These are phyloP conservation scores for Mnemiopsis leidyi DNA, from an alignment of 37 sponge, comb jelly and placozoan genomes.

Conservation along the genomic window DNA sequence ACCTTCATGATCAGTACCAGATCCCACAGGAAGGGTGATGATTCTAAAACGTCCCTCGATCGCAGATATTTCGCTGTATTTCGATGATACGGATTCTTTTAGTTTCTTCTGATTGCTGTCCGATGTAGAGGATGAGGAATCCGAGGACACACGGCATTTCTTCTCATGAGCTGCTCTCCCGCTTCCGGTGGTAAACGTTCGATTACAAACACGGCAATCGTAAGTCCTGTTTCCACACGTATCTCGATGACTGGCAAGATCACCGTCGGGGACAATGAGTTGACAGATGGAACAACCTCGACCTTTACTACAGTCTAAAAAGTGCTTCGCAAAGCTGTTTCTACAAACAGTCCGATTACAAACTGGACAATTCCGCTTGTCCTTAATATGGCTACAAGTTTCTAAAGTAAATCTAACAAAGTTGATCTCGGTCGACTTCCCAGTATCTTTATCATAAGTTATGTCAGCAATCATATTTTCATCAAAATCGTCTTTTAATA, in stretches of 20 bases:
- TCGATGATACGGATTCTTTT: background rate
- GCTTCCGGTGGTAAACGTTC: background rate
- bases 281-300: background rate
- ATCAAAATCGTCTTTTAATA: too few relatives aligned
- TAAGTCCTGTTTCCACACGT: background rate
- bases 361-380: too few relatives aligned
- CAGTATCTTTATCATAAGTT: too few relatives aligned
- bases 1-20: background rate
- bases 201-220: background rate
- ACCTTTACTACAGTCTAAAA: too few relatives aligned
- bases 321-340: too few relatives aligned
- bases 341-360: too few relatives aligned
- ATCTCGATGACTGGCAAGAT: background rate
- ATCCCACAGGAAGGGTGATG: background rate
- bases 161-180: background rate
- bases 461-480: too few relatives aligned
- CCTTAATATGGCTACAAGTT: too few relatives aligned
- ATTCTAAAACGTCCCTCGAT: background rate
- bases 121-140: background rate
- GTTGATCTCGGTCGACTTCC: too few relatives aligned
- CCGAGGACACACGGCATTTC: background rate
- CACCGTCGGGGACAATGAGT: background rate
- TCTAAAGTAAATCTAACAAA: too few relatives aligned
- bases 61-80: background rate
- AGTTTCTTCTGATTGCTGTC: too few relatives aligned